Evolutionary conservation across 2,113 vertebrate genomes (phyloP), one percentile per base, ranked within the genome.

Genomic region (Cyprinus carpio): DNA sequence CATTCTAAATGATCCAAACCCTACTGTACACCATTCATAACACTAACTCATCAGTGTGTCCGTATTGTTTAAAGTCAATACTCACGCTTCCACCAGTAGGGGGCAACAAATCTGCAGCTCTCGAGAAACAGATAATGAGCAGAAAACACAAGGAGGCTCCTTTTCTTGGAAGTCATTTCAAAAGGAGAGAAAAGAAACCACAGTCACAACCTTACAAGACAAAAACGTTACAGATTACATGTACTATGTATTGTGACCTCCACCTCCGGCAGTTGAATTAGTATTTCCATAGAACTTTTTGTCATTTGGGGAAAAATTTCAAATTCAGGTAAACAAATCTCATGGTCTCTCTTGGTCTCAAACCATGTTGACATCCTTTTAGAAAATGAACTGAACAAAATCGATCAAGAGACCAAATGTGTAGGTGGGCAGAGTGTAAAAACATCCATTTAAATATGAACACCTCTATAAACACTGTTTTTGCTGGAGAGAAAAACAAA

Each of bases 81-180:
- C 81, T 83, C 56, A 62, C n/a, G 54, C 0, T 25, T 85, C 74
- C 60, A 12, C 90, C 92, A 92, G 87, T 87, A 93, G 92, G 58
- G 89, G 91, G 91, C 86, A 40, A 75, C 46, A 34, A 85, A 78
- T 29, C 51, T 87, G 4, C 4, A 80, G 87, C 85, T 25, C 49
- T 78, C 69, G 34, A 82, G 34, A 11, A 11, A 88, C 43, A 37
- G 46, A 12, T 20, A 40, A 40, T 25, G 2, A 75, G 27, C 27
- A 27, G 2, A 13, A 75, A 6, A 75, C 71, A 74, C 23, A 25
- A 40, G 15, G 37, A 49, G 23, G 13, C 77, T 62, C 56, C 34
- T 25, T 80, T 78, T 37, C 49, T 5, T 34, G 51, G 10, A 49
- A 51, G 4, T 54, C 7, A 2, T 37, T 78, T 62, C 9, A 62